A percentile compares a stretch with the other conserved stretches of the same genome.
These are phyloP conservation scores for Stigmatopora nigra DNA, from an alignment of 2,113 vertebrate species.

Conservation along the genomic window DNA sequence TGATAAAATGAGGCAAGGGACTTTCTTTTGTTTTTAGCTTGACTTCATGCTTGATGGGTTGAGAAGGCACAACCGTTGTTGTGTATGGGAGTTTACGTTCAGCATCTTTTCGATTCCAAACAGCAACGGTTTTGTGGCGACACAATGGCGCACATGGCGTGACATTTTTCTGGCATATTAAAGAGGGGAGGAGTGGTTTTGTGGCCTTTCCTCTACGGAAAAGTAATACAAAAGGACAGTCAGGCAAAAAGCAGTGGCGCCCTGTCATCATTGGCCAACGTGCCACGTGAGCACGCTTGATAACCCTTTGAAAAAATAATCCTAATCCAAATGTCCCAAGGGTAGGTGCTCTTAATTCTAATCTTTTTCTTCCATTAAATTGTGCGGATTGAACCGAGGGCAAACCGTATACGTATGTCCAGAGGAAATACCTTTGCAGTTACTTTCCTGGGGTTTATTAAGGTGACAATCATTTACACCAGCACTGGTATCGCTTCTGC, in stretches of 20 bases:
- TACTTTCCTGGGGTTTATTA: constrained; percentile 22
- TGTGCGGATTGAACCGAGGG: constrained; percentile 22
- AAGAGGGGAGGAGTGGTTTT: constrained; percentile 20
- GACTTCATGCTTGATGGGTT: constrained; percentile 31
- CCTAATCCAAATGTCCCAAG: constrained; percentile 41
- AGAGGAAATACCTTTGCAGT: not conserved
- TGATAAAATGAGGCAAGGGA: constrained; percentile 41
- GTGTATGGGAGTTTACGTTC: constrained; percentile 32
- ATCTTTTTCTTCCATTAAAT: constrained; percentile 14
- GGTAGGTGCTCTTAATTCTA: constrained; percentile 21
- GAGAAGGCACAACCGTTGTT: constrained; percentile 26
- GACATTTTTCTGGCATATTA: constrained; percentile 57
- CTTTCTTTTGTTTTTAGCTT: constrained; percentile 30
- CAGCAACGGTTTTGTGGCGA: constrained; percentile 36
- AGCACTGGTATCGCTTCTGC: constrained; percentile 9
- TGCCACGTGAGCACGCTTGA: constrained; percentile 48
- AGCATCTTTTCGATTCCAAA: constrained; percentile 35
- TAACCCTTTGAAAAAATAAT: constrained; percentile 38
- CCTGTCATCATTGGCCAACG: constrained; percentile 8
- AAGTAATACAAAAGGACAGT: constrained; percentile 54
- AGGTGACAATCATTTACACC: constrained; percentile 33
- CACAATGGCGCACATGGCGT: constrained; percentile 41
- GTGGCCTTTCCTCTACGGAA: constrained; percentile 25
- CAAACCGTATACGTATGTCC: constrained; percentile 25
- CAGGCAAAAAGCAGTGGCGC: not conserved